Evolutionary conservation across 2,797 vertebrate species (phyloP), one percentile per base, ranked within the genome.

Genomic region (Cuculus canorus): DNA sequence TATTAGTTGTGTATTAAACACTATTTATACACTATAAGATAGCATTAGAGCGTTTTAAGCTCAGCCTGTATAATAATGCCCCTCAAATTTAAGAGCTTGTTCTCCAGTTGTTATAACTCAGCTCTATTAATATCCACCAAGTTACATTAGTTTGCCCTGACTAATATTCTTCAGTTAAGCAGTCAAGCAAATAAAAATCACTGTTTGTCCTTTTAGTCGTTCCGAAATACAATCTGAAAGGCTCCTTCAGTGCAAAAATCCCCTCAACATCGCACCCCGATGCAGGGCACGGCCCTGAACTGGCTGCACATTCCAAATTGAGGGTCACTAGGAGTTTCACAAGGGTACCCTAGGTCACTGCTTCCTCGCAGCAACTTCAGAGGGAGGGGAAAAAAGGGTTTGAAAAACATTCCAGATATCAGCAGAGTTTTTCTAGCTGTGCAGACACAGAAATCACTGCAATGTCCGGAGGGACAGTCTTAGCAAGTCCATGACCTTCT

Each of bases 351-450:
- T 45, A 19, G 48, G 77, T 88, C 85, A 86, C n/a, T 66, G 89
- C 52, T 93, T 88, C 93, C 72, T 95, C 85, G 70, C 64, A 78
- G 71, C 11, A 1, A 19, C 87, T 92, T 90, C 9, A 5, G 73
- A 91, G 63, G 85, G 76, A 83, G 83, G 85, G 71, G 61, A 43
- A 37, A 82, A 84, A 82, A 63, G 33, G 30, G 45, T 70, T 90
- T 82, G 68, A 45, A 95, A 96, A 95, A 91, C 78, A 91, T 95
- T 92, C 82, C 92, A 59, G 45, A 77, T 94, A 77, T 87, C 66
- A 79, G 87, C 39, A 3, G 61, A 68, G 54, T 68, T 96, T 73
- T 87, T 91, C 66, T 92, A 71, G 88, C 84, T 78, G 39, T 87
- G 79, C 81, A 90, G 82, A 85, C 54, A 33, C 60, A 71, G 56